phyloP scores from a whole-genome alignment of 1,140 invertebrate species.

The Dermatophagoides farinae region DNA sequence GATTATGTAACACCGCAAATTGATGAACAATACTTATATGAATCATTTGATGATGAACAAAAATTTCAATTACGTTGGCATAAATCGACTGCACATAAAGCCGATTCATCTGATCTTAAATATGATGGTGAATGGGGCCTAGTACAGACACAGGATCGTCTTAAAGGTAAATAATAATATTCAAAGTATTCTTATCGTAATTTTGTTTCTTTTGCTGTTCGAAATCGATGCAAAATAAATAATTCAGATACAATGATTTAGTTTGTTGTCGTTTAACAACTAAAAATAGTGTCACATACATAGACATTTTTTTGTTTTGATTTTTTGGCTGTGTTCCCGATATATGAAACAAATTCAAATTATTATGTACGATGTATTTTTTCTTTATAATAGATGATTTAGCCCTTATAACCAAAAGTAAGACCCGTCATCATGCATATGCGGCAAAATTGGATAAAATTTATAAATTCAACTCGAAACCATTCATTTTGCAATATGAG shows the following conservation, averaged over 20 bases:
- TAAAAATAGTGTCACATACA: slow-evolving; percentile 9
- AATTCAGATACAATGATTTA: neutral
- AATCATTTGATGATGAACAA: slow-evolving; percentile 13
- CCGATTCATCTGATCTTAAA: slow-evolving; percentile 12
- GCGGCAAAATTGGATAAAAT: slow-evolving; percentile 52
- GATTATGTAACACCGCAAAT: slow-evolving; percentile 1
- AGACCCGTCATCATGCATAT: slow-evolving; percentile 90
- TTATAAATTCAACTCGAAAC: slow-evolving; percentile 57
- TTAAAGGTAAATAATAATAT: slow-evolving; percentile 11
- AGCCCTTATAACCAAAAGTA: slow-evolving; percentile 24
- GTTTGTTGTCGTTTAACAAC: neutral
- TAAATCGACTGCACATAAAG: slow-evolving; percentile 10
- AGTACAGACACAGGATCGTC: neutral
- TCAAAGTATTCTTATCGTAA: neutral
- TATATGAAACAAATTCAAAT: neutral
- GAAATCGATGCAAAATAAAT: neutral
- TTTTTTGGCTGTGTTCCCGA: slow-evolving; percentile 1
- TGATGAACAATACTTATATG: slow-evolving; percentile 13
- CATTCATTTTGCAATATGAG: slow-evolving; percentile 74
- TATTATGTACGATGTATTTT: neutral
- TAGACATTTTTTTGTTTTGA: too few relatives aligned
- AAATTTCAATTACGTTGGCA: slow-evolving; percentile 9
- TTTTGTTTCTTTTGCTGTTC: neutral
- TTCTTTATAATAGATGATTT: slow-evolving; percentile 7
- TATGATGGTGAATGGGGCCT: slow-evolving; percentile 17